Evolutionary conservation across 2,888 invertebrate species (phyloP).

Genomic region (Epistrophe eligans): DNA sequence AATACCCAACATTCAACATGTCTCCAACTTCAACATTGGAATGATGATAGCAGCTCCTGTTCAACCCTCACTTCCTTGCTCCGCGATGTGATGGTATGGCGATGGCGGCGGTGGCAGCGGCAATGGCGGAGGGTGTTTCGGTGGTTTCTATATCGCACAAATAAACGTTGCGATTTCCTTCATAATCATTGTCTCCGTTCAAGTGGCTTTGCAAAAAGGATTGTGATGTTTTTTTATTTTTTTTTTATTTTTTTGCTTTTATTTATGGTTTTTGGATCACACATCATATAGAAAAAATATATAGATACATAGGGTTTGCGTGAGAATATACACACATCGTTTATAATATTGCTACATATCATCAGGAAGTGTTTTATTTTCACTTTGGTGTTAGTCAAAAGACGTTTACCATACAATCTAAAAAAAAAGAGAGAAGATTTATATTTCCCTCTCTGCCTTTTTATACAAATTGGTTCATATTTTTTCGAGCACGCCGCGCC

Average conservation of each 20-base stretch:
- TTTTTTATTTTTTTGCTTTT: too few species aligned
- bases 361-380: conserved; percentile 64
- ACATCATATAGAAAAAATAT: conserved; percentile 4
- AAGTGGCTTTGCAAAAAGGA: conserved; percentile 56
- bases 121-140: neutral
- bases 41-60: neutral
- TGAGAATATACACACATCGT: conserved; percentile 58
- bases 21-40: conserved; percentile 50
- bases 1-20: conserved; percentile 73
- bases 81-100: neutral
- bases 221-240: conserved; percentile 59
- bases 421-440: conserved; percentile 32
- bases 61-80: too few species aligned
- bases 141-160: neutral
- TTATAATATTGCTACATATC: neutral
- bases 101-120: neutral
- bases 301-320: conserved; percentile 44
- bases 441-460: neutral
- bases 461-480: neutral
- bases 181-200: conserved; percentile 29
- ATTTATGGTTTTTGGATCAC: conserved; percentile 12
- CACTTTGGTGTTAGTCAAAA: conserved; percentile 63
- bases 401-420: conserved; percentile 35
- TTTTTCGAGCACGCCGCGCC: neutral
- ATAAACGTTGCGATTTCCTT: conserved; percentile 35